phyloP scores from a whole-genome alignment of 2,888 invertebrate genomes.

The Pterostichus niger region DNA sequence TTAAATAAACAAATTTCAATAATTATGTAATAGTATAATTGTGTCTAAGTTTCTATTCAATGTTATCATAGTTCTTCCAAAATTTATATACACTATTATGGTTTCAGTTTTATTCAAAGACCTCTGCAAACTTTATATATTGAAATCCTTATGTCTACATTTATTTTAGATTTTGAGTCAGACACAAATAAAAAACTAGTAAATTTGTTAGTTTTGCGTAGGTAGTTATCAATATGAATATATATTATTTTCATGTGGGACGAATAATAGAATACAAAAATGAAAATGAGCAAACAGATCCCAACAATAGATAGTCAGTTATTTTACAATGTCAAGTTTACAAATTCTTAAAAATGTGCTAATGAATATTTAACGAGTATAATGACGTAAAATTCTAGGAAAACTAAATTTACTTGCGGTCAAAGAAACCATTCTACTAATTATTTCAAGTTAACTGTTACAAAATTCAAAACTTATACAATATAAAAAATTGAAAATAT shows the following conservation, averaged over 20 bases:
- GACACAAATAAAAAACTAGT: too few species aligned
- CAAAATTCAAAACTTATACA: not conserved
- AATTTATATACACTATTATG: too few species aligned
- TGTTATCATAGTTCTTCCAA: too few species aligned
- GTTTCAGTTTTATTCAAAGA: too few species aligned
- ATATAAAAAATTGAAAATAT: slow-evolving; percentile 49
- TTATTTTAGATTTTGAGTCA: too few species aligned
- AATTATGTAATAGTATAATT: too few species aligned
- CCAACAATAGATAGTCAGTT: slow-evolving; percentile 13
- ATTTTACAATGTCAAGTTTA: slow-evolving; percentile 35
- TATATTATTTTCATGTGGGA: slow-evolving; percentile 1
- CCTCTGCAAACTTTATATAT: too few species aligned
- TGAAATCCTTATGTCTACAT: too few species aligned
- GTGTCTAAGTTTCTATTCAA: too few species aligned
- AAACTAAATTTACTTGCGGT: slow-evolving; percentile 4
- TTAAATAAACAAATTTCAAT: too few species aligned
- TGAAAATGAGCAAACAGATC: not conserved
- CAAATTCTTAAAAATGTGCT: slow-evolving; percentile 12
- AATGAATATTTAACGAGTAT: slow-evolving; percentile 36
- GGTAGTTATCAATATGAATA: too few species aligned
- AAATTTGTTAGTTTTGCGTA: too few species aligned
- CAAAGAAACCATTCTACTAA: not conserved
- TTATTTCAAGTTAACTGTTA: slow-evolving; percentile 15
- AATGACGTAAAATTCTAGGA: slow-evolving; percentile 15
- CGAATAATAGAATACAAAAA: slow-evolving; percentile 3